Conservation (phyloP, 2,888 invertebrate genomes). For the Cerastis rubricosa region DNA sequence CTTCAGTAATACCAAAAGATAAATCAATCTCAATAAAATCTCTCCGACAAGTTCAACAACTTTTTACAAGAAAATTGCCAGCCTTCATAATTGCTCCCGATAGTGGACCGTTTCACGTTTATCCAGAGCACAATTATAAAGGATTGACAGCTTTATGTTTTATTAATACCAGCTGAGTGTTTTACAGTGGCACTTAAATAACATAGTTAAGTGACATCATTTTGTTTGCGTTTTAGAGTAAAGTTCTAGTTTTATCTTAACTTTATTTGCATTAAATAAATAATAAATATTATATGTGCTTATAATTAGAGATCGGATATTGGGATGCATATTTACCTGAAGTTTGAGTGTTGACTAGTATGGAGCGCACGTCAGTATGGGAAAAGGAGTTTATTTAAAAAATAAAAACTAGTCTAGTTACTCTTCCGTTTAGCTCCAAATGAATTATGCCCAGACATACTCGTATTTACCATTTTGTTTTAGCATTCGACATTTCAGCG, state of each 20-base stretch:
- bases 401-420: too few relatives aligned
- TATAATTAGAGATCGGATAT: too few relatives aligned
- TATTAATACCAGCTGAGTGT: slow-evolving; percentile 28
- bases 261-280: background rate
- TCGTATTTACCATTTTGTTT: too few relatives aligned
- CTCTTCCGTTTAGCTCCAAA: too few relatives aligned
- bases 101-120: slow-evolving; percentile 22
- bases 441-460: too few relatives aligned
- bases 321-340: too few relatives aligned
- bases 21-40: slow-evolving; percentile 50
- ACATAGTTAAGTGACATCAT: too few relatives aligned
- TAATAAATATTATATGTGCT: too few relatives aligned
- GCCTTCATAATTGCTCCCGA: slow-evolving; percentile 33
- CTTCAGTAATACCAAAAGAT: slow-evolving; percentile 1
- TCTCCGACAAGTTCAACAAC: slow-evolving; percentile 17
- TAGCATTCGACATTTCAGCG: too few relatives aligned
- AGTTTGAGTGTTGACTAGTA: too few relatives aligned
- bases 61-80: slow-evolving; percentile 36
- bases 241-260: background rate
- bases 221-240: slow-evolving; percentile 19
- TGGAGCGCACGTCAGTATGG: too few relatives aligned
- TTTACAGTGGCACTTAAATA: slow-evolving; percentile 19
- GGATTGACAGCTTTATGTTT: slow-evolving; percentile 20
- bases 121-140: slow-evolving; percentile 30
- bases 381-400: too few relatives aligned